Percentiles rank a stretch among this genome's conserved stretches.
These are phyloP conservation scores for Cerceris ruficornis DNA, from an alignment of 2,888 invertebrate species.

Conservation along the genomic window DNA sequence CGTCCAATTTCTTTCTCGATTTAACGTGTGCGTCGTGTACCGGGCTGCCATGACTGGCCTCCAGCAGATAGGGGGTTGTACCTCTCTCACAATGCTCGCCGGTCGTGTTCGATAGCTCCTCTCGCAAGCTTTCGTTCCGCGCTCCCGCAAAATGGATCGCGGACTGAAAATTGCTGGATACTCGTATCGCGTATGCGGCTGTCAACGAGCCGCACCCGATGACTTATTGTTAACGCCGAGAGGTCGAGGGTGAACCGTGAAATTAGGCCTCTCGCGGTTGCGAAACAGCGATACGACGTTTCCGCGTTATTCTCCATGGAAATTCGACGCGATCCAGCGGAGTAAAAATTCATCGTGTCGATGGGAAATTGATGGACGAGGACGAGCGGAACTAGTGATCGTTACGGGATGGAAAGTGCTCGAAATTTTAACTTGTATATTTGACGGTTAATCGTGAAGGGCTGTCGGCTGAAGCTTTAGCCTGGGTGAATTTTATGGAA, in stretches of 20 bases:
- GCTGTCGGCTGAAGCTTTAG: no score
- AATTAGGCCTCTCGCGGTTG: conserved; percentile 30
- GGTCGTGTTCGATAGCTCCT: conserved; percentile 46
- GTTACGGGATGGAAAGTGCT: no score
- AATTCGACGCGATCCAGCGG: no score
- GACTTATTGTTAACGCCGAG: conserved; percentile 16
- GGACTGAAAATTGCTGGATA: conserved; percentile 41
- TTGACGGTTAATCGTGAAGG: no score
- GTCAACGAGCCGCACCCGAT: conserved; percentile 30
- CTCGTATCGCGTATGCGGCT: conserved; percentile 31
- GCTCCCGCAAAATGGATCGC: conserved; percentile 36
- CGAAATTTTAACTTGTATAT: no score
- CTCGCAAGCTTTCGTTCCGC: conserved; percentile 31
- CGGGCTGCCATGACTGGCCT: conserved; percentile 38
- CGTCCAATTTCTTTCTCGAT: conserved; percentile 60
- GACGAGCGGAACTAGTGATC: no score
- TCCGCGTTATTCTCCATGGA: neutral
- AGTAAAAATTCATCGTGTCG: no score
- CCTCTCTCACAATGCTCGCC: conserved; percentile 33
- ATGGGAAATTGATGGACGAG: no score
- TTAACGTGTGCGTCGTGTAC: conserved; percentile 51
- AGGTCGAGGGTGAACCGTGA: conserved; percentile 26
- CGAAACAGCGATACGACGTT: conserved; percentile 11
- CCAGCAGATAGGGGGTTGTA: conserved; percentile 46
- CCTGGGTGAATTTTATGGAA: no score